Percentiles rank a stretch among this genome's conserved stretches.
Conservation (phyloP, 2,888 invertebrate species). For the Macaria notata region DNA sequence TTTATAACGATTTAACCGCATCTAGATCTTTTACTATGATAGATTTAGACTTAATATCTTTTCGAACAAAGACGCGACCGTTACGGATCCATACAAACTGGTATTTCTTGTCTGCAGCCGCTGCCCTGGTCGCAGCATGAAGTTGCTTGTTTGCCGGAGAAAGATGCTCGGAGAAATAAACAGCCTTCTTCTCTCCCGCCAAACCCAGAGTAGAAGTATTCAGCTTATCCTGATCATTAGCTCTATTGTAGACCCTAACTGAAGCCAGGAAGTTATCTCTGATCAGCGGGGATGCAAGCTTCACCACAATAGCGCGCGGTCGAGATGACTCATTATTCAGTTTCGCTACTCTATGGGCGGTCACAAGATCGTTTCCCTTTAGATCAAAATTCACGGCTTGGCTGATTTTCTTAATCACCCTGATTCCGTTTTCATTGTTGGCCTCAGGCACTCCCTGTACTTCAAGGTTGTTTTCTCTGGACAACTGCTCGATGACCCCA, state of each 20-base stretch:
- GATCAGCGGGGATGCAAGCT: neutral
- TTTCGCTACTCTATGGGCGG: neutral
- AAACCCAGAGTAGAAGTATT: neutral
- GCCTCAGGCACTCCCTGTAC: neutral
- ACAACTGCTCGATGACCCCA: neutral
- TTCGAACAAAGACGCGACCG: neutral
- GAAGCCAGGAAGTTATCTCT: constrained; percentile 1
- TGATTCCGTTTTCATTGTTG: neutral
- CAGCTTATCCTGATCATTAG: neutral
- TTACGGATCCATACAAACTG: constrained; percentile 4
- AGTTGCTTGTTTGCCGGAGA: neutral
- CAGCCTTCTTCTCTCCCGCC: neutral
- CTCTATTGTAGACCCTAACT: neutral
- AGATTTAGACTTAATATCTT: constrained; percentile 2
- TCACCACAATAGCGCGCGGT: neutral
- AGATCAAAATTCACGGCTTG: neutral
- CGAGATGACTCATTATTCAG: neutral
- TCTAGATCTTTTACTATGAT: neutral
- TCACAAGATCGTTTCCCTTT: neutral
- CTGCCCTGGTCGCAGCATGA: neutral
- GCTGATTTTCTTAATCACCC: neutral
- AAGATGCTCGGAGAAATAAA: neutral
- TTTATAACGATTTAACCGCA: neutral
- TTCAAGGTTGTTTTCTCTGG: neutral
- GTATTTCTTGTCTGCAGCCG: constrained; percentile 3